Evolutionary conservation across 2,888 invertebrate species (phyloP), one percentile per base, ranked within the genome.

Genomic region (Sminthurinus aureus): DNA sequence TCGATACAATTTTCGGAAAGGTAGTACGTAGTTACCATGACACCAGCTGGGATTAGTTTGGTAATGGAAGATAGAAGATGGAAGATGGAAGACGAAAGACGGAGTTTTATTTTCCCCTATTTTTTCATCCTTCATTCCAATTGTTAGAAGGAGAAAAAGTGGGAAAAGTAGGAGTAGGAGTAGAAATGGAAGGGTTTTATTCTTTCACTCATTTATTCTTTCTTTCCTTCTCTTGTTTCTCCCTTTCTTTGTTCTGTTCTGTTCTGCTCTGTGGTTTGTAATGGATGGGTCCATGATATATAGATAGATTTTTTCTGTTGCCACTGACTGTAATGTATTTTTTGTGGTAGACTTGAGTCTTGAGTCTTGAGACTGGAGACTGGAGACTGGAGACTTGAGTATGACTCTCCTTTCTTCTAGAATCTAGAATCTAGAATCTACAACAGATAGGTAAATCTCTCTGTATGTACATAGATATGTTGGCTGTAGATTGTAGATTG

Each of bases 111-210:
- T 38, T 38, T 6, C 38, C 38, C 38, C 38, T 6, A 38, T 38
- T 38, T 38, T 38, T 38, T 38, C 38, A 38, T 38, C 38, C 38
- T 38, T 38, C 38, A 1, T 38, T 38, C 38, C 38, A 38, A 38
- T 38, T 38, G 38, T 38, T 38, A 38, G 6, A 38, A 38, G 38
- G 1, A 38, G 38, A 38, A 38, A 38, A 38, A 38, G 38, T n/a
- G n/a, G n/a, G n/a, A n/a, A 74, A 22, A 73, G 69, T 13, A 24
- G 69, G n/a, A 69, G n/a, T n/a, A n/a, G n/a, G n/a, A 38, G 38
- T 38, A 38, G 38, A 38, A 38, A 38, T 4, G 6, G 38, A 38
- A 38, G 38, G 38, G 38, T 38, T 38, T 38, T 6, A 1, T 38
- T 38, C 38, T 38, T 50, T 75, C 50, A 51, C 75, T 51, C 18